These are phyloP conservation scores for Gallinago stenura DNA, from an alignment of 2,797 vertebrate genomes.

Conservation along the genomic window DNA sequence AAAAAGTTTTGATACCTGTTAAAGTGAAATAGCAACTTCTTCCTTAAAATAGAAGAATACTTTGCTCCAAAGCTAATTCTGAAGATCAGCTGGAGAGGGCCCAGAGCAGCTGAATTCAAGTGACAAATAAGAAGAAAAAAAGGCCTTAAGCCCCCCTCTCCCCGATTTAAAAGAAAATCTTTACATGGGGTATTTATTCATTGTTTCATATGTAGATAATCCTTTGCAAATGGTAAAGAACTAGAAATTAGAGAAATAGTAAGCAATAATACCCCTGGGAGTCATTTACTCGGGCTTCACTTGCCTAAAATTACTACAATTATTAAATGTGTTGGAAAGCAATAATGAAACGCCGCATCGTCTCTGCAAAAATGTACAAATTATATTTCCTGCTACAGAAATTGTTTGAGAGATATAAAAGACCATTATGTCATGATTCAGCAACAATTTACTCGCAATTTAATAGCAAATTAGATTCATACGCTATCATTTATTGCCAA, in stretches of 20 bases:
- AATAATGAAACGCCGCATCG: conserved; percentile 29
- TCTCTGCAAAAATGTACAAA: conserved; percentile 30
- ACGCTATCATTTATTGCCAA: conserved; percentile 63
- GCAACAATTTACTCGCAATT: conserved; percentile 64
- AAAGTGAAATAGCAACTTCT: not conserved
- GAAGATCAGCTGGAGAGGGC: not conserved
- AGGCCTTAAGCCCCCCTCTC: not conserved
- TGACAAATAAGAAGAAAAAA: conserved; percentile 14
- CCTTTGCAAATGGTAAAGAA: conserved; percentile 32
- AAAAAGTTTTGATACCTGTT: not conserved
- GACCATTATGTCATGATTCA: conserved; percentile 51
- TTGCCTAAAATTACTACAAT: conserved; percentile 59
- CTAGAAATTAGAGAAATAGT: conserved; percentile 58
- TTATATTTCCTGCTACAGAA: conserved; percentile 30
- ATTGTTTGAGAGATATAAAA: conserved; percentile 53
- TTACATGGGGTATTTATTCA: not conserved
- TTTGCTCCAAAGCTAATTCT: not conserved
- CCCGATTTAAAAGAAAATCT: not conserved
- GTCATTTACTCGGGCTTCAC: conserved; percentile 17
- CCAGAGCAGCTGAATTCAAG: not conserved
- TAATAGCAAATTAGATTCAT: conserved; percentile 62
- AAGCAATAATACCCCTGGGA: conserved; percentile 28
- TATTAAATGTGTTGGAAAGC: conserved; percentile 58
- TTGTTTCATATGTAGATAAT: conserved; percentile 40
- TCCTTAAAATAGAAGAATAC: not conserved